Base-by-base conservation (phyloP, 1,140 invertebrate species). In the Trichonephila inaurata region DNA sequence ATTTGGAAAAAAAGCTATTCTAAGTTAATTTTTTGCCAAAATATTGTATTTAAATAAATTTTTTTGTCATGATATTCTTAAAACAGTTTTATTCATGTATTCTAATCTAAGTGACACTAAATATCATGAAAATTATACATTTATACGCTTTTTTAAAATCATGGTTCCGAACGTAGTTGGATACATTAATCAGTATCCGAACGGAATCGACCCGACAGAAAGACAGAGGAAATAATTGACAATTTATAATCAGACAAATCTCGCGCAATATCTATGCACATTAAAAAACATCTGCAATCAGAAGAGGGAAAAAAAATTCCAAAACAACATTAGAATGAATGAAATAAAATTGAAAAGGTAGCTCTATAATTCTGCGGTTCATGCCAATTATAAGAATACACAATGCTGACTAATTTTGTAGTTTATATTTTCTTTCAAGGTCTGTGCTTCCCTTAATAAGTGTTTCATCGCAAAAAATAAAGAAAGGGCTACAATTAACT, bases 191-290 rank as follows among this genome's bases (percentile, higher is more conserved):
- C 28, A 28, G 28, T 40, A 28, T 33, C 24, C 24, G 33, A 77
- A 33, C 28, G 40, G 18, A 77, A 33, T 33, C 18, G 28, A 33
- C 0, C 28, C 0, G 33, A 24, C 28, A 10, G 51, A 85, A 85
- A 61, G 58, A 28, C 24, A 64, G 24, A 58, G 19, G 12, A 66
- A 62, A 88, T 88, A 88, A 88, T 62, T 10, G 28, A 88, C 86
- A 62, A 88, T 88, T 88, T 88, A 88, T 88, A 88, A 88, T n/a
- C 86, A 88, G 28, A 33, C 40, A 88, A 88, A 88, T 64, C n/a
- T 64, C 61, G 12, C 51, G 21, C 60, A 40, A 40, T 62, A 40
- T 64, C 10, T 14, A 88, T 60, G 19, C 10, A 60, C 58, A 60
- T 19, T 24, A 58, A 60, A 51, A 85, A 85, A 60, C 58, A 85